Conservation (phyloP, 92 coral and sea anemone species). For the Actinostola sp. region DNA sequence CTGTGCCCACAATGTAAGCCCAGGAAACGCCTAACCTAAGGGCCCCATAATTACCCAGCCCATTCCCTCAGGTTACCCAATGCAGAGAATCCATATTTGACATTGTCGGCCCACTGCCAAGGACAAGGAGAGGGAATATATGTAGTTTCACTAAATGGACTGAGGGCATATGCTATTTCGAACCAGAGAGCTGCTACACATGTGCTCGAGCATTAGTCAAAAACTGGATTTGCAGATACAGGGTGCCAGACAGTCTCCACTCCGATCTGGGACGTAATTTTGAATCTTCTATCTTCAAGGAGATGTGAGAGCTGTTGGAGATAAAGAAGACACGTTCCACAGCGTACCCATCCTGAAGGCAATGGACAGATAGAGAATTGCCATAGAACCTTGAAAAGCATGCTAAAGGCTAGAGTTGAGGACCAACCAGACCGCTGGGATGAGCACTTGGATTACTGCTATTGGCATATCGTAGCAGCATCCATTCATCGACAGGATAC, state of each 20-base stretch:
- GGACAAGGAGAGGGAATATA: conserved; percentile 40
- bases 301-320: conserved; percentile 39
- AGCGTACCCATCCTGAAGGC: conserved; percentile 46
- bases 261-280: conserved; percentile 66
- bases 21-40: background rate
- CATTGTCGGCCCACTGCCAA: conserved; percentile 54
- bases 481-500: conserved; percentile 32
- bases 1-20: conserved; percentile 45
- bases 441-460: conserved; percentile 20
- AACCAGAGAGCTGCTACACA: conserved; percentile 48
- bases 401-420: conserved; percentile 26
- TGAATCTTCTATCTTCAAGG: conserved; percentile 34
- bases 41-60: conserved; percentile 53
- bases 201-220: conserved; percentile 34
- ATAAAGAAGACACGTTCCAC: conserved; percentile 51
- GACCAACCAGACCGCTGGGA: conserved; percentile 20
- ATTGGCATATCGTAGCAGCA: conserved; percentile 60
- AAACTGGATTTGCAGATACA: conserved; percentile 46
- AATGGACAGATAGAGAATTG: conserved; percentile 51
- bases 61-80: conserved; percentile 41
- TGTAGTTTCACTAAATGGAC: conserved; percentile 58
- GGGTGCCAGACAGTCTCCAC: conserved; percentile 54
- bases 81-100: conserved; percentile 62
- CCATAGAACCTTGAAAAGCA: conserved; percentile 16
- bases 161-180: conserved; percentile 45